Conservation (phyloP, 2,113 vertebrate species). For the Mus pahari region DNA sequence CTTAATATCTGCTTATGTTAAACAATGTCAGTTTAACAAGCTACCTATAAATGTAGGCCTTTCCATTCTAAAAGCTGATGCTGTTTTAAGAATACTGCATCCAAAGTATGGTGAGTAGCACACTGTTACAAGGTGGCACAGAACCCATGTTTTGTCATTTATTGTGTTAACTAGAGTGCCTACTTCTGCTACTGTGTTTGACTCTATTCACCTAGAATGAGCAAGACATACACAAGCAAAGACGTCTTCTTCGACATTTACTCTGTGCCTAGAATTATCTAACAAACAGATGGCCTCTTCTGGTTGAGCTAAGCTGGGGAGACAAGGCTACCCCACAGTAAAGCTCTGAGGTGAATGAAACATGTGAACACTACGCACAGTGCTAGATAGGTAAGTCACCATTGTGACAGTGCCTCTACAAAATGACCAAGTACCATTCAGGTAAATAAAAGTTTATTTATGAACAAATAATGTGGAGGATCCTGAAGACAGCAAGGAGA, state of each 20-base stretch:
- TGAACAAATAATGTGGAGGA: not conserved
- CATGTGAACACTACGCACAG: conserved; percentile 20
- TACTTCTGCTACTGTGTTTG: not conserved
- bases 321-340: not conserved
- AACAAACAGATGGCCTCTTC: conserved; percentile 40
- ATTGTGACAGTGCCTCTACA: not conserved
- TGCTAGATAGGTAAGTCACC: not conserved
- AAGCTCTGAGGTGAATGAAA: conserved; percentile 1
- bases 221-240: not conserved
- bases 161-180: not conserved
- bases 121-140: not conserved
- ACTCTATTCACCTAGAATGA: not conserved
- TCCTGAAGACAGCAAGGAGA: not conserved
- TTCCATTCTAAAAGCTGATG: not conserved
- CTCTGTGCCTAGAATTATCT: not conserved
- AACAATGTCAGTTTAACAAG: not conserved
- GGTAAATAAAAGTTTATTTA: not conserved
- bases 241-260: not conserved
- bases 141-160: not conserved
- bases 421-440: too few relatives aligned
- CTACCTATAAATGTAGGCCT: not conserved
- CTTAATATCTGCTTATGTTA: conserved; percentile 9
- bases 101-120: not conserved
- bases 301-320: not conserved
- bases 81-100: not conserved